Evolutionary conservation across 2,797 vertebrate genomes (phyloP), one percentile per base, ranked within the genome.

Genomic region (Nannoperca obscura): DNA sequence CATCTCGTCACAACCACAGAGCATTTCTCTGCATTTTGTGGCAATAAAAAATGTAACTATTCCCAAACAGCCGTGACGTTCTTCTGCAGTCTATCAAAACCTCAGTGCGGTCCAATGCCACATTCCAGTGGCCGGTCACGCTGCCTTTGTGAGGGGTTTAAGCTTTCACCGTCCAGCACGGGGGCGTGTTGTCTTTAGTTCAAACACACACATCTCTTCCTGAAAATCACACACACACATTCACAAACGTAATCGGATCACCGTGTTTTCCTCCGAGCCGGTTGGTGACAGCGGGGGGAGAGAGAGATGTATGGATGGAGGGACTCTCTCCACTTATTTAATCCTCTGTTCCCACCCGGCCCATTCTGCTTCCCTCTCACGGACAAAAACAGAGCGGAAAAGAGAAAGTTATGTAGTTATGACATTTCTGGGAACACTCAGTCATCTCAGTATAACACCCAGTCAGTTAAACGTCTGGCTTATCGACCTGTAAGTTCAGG

Each of bases 201-300:
- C 69, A 82, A 27, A 80, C 13, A 49, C 60, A 76, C 83, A 78
- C 60, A 61, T 62, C 24, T 47, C 74, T 27, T 42, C 36, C 44
- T 74, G 24, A 61, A 57, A 74, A 54, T 14, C 73, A 13, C 44
- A 20, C 58, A n/a, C 49, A 22, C 69, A 40, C 58, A 30, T 52
- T 58, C 78, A 67, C 59, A 72, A 78, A 64, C 64, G 58, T 83
- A 82, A 89, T 91, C 84, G 80, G 86, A 89, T 87, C 79, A 83
- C 74, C 12, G 62, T 69, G 62, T 85, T 82, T 82, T 78, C 76
- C 78, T 83, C 73, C 3, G 69, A 79, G 81, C 63, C 63, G 20
- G 34, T 62, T 19, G 71, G 73, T 57, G 77, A 81, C 82, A 62
- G 81, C 12, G n/a, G n/a, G 15, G 20, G 46, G 44, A 65, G 52